Evolutionary conservation across 1,140 invertebrate genomes (phyloP).

Genomic region (Sitophilus oryzae): DNA sequence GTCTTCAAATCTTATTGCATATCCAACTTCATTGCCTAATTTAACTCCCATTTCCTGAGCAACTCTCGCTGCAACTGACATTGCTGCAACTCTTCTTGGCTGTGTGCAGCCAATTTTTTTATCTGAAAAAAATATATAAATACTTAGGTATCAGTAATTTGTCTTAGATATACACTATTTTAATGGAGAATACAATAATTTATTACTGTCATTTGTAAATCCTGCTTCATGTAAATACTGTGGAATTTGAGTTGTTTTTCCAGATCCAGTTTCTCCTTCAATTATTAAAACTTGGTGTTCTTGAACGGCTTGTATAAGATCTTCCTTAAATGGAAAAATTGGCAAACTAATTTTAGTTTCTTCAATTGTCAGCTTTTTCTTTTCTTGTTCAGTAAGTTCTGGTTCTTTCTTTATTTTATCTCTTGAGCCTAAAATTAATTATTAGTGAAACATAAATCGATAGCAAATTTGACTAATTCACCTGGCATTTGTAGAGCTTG

Average conservation of each 20-base stretch:
- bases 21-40: constrained; percentile 98
- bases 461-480: constrained; percentile 27
- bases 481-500: constrained; percentile 88
- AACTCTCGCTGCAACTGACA: constrained; percentile 98
- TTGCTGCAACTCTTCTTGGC: constrained; percentile 94
- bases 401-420: constrained; percentile 43
- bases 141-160: no score
- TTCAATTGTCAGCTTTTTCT: constrained; percentile 76
- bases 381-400: constrained; percentile 61
- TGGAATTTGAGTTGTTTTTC: constrained; percentile 98
- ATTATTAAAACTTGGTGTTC: constrained; percentile 89
- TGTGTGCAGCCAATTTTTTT: constrained; percentile 91
- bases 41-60: constrained; percentile 99
- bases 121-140: constrained; percentile 10
- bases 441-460: background rate
- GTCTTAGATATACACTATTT: no score
- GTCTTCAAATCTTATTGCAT: constrained; percentile 98
- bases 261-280: constrained; percentile 96
- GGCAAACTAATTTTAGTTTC: constrained; percentile 92
- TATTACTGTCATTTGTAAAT: constrained; percentile 54
- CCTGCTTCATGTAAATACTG: constrained; percentile 94
- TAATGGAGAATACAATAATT: no score
- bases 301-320: constrained; percentile 80
- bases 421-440: constrained; percentile 27
- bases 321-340: constrained; percentile 87